These are phyloP conservation scores for Octonoba sinensis DNA, from an alignment of 2,888 invertebrate genomes.

Conservation along the genomic window DNA sequence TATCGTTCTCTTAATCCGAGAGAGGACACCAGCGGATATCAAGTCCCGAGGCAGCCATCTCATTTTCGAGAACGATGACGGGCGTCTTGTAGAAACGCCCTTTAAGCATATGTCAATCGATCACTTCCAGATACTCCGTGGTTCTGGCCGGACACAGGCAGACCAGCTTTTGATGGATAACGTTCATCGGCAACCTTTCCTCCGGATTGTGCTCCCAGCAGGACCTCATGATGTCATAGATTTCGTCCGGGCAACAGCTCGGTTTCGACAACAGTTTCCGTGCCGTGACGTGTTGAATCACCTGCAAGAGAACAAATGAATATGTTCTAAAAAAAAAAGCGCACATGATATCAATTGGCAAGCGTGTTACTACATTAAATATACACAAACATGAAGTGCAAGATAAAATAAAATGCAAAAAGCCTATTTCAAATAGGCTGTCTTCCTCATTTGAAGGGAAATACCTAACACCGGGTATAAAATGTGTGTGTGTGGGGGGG, in stretches of 20 bases:
- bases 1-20: no score
- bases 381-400: no score
- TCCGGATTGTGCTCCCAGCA: conserved; percentile 66
- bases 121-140: conserved; percentile 54
- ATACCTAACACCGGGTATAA: no score
- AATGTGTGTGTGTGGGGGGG: no score
- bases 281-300: conserved; percentile 66
- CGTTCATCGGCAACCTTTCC: conserved; percentile 61
- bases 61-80: conserved; percentile 14
- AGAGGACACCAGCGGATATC: no score
- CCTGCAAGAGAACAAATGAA: conserved; percentile 25
- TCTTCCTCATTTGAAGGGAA: no score
- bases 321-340: neutral
- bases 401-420: no score
- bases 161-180: conserved; percentile 49
- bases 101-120: conserved; percentile 55
- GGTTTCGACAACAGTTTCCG: conserved; percentile 65
- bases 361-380: no score
- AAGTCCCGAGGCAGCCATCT: neutral
- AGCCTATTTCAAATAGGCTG: no score
- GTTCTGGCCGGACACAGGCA: conserved; percentile 35
- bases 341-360: no score
- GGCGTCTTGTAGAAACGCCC: conserved; percentile 54
- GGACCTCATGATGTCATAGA: conserved; percentile 65
- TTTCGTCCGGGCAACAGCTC: conserved; percentile 61